Evolutionary conservation across 2,113 vertebrate species (phyloP), one percentile per base, ranked within the genome.

Genomic region (Columbina picui): DNA sequence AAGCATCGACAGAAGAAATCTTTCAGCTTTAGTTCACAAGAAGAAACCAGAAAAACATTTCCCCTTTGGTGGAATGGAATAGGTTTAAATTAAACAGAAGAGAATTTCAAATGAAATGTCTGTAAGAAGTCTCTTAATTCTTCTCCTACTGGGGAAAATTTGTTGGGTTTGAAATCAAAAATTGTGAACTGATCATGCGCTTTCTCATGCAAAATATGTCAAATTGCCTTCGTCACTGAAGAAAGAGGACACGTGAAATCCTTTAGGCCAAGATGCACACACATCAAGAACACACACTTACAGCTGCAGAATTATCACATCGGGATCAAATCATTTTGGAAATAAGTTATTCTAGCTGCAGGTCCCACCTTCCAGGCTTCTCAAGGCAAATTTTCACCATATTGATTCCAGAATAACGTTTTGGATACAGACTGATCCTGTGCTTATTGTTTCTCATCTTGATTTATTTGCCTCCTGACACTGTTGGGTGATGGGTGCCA

Each of bases 351-450:
- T 83, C 52, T 26, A 49, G 47, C 36, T 68, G 12, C 32, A 75
- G 26, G 29, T 59, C 25, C 23, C 59, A 76, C 12, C 11, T 74
- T 80, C 26, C 34, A 63, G 41, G 13, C 10, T 90, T 13, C 53
- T 65, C 27, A 30, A 45, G 63, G 22, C 12, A 82, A 30, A 59
- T 91, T 71, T 81, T 67, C 91, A 43, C 13, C 0, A 0, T 26
- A 12, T 68, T 90, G 52, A 14, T 43, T 71, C 27, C 38, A 80
- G 38, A 67, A 78, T n/a, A 76, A 88, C 43, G 11, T 53, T 56
- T 53, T 16, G 47, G 20, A 14, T 26, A 50, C 3, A 5, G 16
- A 12, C 43, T 34, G 43, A 7, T 29, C 0, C 0, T 32, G 17
- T 52, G n/a, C 30, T 69, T 7, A 1, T 8, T 75, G 27, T 52